Conservation (phyloP, 1,140 invertebrate species). For the Drepana arcuata region DNA sequence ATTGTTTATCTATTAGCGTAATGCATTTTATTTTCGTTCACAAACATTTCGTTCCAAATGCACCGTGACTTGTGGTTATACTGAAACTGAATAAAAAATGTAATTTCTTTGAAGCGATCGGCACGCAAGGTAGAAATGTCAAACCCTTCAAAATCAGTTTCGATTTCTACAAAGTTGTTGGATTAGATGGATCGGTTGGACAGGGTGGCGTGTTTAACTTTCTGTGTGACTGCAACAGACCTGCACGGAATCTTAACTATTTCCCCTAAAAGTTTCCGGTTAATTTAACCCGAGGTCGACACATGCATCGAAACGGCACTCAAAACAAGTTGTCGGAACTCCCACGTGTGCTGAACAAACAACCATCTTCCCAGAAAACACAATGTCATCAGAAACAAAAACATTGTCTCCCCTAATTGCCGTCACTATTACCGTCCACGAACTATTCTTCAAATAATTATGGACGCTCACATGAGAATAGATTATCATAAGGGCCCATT, state of each 20-base stretch:
- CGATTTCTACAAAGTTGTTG: too few relatives aligned
- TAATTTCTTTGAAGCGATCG: too few relatives aligned
- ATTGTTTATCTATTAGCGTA: too few relatives aligned
- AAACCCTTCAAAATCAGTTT: too few relatives aligned
- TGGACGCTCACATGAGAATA: neutral
- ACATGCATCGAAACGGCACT: constrained; percentile 26
- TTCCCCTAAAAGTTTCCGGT: constrained; percentile 50
- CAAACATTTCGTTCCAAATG: too few relatives aligned
- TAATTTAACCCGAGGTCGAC: constrained; percentile 45
- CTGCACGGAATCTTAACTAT: constrained; percentile 47
- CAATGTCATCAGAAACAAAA: constrained; percentile 40
- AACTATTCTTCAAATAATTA: constrained; percentile 8
- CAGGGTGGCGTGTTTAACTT: constrained; percentile 20
- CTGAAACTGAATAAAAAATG: too few relatives aligned
- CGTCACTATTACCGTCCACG: constrained; percentile 3
- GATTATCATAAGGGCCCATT: constrained; percentile 15
- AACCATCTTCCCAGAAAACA: constrained; percentile 31
- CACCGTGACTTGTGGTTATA: too few relatives aligned
- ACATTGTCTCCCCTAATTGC: constrained; percentile 31
- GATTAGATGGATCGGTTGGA: too few relatives aligned
- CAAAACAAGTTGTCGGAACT: constrained; percentile 23
- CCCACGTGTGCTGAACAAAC: constrained; percentile 37
- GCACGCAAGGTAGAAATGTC: too few relatives aligned
- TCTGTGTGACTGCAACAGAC: constrained; percentile 25
- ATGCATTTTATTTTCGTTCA: too few relatives aligned